These are phyloP conservation scores for Mus caroli DNA, from an alignment of 2,797 vertebrate species.

Conservation along the genomic window DNA sequence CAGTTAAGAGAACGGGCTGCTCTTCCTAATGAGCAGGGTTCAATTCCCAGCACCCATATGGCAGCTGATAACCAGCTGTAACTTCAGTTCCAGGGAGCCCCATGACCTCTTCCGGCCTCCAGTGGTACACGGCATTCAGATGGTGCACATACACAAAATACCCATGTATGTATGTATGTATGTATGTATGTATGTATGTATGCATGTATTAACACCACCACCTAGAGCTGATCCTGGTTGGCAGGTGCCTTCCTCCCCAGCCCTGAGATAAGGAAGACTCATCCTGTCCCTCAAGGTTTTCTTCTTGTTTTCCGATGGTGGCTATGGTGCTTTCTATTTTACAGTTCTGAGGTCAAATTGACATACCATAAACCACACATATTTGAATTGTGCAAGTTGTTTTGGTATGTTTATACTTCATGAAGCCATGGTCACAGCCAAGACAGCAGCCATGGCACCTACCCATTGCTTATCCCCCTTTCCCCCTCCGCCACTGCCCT, in stretches of 20 bases:
- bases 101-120: neutral
- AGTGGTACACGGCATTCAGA: neutral
- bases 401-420: neutral
- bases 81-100: neutral
- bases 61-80: neutral
- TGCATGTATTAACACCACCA: neutral
- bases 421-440: neutral
- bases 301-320: slow-evolving; percentile 12
- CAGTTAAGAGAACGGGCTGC: neutral
- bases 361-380: neutral
- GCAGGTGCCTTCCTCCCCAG: neutral
- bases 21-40: neutral
- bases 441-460: neutral
- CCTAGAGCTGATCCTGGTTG: neutral
- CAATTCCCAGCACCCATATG: neutral
- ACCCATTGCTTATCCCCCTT: neutral
- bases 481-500: neutral
- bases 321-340: slow-evolving; percentile 35
- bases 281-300: neutral
- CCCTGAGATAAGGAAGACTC: neutral
- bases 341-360: slow-evolving; percentile 11
- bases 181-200: neutral
- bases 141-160: neutral
- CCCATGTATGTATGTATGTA: too few relatives aligned
- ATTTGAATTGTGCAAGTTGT: neutral